Conservation (phyloP, 2,113 vertebrate species). For the Pontoporia blainvillei region DNA sequence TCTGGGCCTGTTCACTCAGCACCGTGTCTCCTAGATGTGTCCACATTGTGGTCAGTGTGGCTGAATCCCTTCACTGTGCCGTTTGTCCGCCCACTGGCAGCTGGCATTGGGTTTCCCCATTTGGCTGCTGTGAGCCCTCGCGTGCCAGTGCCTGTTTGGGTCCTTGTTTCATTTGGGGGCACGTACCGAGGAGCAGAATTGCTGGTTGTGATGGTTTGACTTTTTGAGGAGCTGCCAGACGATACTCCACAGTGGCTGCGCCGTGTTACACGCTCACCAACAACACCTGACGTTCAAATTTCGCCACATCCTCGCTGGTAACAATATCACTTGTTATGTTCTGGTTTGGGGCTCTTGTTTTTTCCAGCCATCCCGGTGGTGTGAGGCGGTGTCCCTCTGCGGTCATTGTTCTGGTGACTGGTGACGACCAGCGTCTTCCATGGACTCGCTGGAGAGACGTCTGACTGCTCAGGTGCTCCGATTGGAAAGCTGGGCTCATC, state of each 20-base stretch:
- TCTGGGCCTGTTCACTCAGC: not conserved
- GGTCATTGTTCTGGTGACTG: fast-evolving
- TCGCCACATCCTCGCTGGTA: not conserved
- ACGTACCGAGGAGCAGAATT: fast-evolving
- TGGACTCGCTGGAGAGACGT: fast-evolving
- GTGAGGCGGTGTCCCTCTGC: fast-evolving
- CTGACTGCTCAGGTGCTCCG: not conserved
- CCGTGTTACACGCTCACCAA: fast-evolving
- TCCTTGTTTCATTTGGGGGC: not conserved
- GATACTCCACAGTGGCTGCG: not conserved
- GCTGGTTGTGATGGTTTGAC: not conserved
- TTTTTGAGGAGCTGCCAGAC: not conserved
- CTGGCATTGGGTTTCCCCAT: not conserved
- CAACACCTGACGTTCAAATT: not conserved
- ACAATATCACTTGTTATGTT: too few species aligned
- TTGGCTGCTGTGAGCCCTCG: not conserved
- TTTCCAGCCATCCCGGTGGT: fast-evolving
- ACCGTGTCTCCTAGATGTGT: not conserved
- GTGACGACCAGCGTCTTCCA: fast-evolving
- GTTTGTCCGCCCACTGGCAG: not conserved
- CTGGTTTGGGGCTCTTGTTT: fast-evolving
- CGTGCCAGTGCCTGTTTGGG: not conserved
- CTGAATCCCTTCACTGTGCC: too few species aligned
- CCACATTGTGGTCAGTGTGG: fast-evolving
- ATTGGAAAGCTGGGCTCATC: not conserved